phyloP scores from a whole-genome alignment of 92 coral and sea anemone genomes.

The Hydrozoanthus gracilis region DNA sequence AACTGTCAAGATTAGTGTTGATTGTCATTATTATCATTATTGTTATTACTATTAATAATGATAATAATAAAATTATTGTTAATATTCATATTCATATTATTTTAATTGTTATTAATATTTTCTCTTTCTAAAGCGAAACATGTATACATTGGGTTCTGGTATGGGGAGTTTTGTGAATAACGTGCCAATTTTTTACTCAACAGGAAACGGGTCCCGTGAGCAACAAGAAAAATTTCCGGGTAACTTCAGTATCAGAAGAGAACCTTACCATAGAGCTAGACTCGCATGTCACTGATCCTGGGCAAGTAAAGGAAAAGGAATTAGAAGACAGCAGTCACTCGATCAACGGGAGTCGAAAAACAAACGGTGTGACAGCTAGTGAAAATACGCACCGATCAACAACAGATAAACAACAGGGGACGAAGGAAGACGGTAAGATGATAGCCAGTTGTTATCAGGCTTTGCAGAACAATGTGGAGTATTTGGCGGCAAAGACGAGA shows the following conservation, averaged over 20 bases:
- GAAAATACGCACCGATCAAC: background rate
- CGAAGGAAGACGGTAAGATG: conserved; percentile 24
- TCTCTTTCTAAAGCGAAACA: no score
- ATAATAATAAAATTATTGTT: no score
- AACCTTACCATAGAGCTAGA: conserved; percentile 68
- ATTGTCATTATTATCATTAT: no score
- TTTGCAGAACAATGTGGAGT: conserved; percentile 22
- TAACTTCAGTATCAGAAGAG: conserved; percentile 71
- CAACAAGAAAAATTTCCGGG: conserved; percentile 59
- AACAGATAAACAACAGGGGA: background rate
- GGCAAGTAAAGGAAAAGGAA: background rate
- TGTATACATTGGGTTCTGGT: no score
- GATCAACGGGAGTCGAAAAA: background rate
- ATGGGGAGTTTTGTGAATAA: no score
- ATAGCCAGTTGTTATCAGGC: conserved; percentile 43
- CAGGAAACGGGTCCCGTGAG: conserved; percentile 44
- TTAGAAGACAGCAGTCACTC: background rate
- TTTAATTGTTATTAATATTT: no score
- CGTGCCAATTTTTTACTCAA: background rate
- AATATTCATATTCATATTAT: no score
- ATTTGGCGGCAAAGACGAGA: conserved; percentile 41
- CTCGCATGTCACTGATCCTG: conserved; percentile 16
- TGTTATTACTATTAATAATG: no score
- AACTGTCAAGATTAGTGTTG: no score
- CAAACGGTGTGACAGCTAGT: background rate